Base-by-base conservation (phyloP, 1,140 invertebrate genomes). In the Panagrolaimus sp. region DNA sequence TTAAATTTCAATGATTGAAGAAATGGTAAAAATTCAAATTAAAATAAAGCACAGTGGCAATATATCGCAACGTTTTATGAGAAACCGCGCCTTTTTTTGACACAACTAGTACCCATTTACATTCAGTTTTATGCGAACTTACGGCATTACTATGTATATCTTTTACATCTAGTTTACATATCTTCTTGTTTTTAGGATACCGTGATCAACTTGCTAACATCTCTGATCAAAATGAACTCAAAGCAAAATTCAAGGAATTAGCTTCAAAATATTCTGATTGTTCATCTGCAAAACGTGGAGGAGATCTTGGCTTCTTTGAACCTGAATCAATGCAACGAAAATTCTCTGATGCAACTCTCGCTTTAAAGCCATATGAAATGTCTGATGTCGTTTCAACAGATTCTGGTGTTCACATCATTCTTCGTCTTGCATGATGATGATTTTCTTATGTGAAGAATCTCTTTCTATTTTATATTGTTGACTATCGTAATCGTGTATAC, bases 321-420 rank as follows among this genome's bases (percentile, higher is more conserved):
- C 87, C 89, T 70, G 93, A 93, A 43, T 88, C 91, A 69, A 98
- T 98, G 96, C 96, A 98, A 84, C 90, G 91, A 79, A 90, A 93
- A 0, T 98, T 98, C 84, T 95, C 98, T 85, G 91, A 98, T 75
- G 94, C 93, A 38, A 89, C 93, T 7, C 98, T 96, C 85, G 89
- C 88, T 45, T 84, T 98, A 8, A 91, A 94, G 86, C 88, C 96
- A 64, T 93, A 93, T 10, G 90, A 98, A 86, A 84, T 98, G 28
- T 95, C 92, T 72, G 89, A 91, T 65, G 89, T 91, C n/a, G 89
- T 98, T 0, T 89, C 90, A 63, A 96, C 94, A 43, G 94, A 96
- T 82, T 97, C 94, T 52, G 96, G 96, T 65, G 88, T 94, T 72
- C 96, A 98, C 85, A 90, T 98, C 75, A 98, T 98, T 77, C 85